These are phyloP conservation scores for Tenebrio molitor DNA, from an alignment of 1,140 invertebrate genomes.

Conservation along the genomic window DNA sequence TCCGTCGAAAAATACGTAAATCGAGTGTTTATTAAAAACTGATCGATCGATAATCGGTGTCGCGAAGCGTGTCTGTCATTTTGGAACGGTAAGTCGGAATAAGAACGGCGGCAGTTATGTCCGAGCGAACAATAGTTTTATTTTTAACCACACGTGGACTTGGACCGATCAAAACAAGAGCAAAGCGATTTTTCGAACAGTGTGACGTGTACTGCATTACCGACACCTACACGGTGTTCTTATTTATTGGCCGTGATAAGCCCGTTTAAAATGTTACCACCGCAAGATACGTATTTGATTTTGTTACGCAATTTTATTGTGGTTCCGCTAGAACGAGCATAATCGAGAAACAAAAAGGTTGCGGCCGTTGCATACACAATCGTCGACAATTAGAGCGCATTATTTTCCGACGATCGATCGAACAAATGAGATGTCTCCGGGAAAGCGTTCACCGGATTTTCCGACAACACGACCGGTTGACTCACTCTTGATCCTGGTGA, in stretches of 20 bases:
- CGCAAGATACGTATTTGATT: constrained; percentile 46
- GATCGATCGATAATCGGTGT: constrained; percentile 28
- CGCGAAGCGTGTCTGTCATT: background rate
- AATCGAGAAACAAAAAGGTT: constrained; percentile 56
- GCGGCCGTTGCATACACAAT: constrained; percentile 50
- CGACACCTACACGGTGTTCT: constrained; percentile 49
- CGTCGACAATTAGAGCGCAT: constrained; percentile 48
- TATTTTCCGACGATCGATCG: constrained; percentile 31
- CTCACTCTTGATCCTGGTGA: background rate
- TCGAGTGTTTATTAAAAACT: constrained; percentile 3
- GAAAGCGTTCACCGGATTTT: constrained; percentile 33
- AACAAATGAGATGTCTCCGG: constrained; percentile 27
- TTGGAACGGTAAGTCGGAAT: constrained; percentile 10
- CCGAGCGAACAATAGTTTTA: constrained; percentile 2
- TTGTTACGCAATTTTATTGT: constrained; percentile 55
- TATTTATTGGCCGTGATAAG: constrained; percentile 50
- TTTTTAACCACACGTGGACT: constrained; percentile 43
- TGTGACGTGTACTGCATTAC: constrained; percentile 31
- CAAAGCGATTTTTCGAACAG: constrained; percentile 18
- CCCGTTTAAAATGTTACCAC: constrained; percentile 30
- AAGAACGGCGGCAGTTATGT: background rate
- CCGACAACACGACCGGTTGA: constrained; percentile 27
- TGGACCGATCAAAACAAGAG: constrained; percentile 40
- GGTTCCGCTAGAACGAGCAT: constrained; percentile 58
- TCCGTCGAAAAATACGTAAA: constrained; percentile 32